Evolutionary conservation across 2,888 invertebrate species (phyloP), one percentile per base, ranked within the genome.

Genomic region (Melinopterus prodromus): DNA sequence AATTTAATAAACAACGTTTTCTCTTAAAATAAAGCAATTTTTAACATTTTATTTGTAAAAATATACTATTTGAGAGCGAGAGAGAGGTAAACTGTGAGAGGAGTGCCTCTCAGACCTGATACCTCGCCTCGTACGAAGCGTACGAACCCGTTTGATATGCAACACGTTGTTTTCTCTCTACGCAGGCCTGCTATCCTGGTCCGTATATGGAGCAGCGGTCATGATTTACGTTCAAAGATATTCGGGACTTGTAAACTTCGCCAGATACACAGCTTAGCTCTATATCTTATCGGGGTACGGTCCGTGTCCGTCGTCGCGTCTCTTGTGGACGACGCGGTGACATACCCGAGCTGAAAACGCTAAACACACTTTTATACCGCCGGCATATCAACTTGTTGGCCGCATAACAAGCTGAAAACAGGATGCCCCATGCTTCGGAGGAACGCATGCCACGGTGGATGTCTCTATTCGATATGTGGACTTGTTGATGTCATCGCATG

Each of bases 161-260:
- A 86, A 85, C 53, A 53, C 53, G 85, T 82, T 84, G 84, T 83
- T 84, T 26, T 26, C 81, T 83, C 5, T 53, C 53, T 53, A 53
- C 83, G 83, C 80, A 83, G 84, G 84, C 84, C 84, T 85, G 85
- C 84, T 85, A 84, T 84, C 80, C 80, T 76, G 84, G 82, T 80
- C 88, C 88, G 85, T 88, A 88, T 88, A 88, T 86, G 88, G 88
- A 85, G 84, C 86, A 85, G 83, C 83, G 37, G 74, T 85, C 86
- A 88, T 88, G 88, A 89, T 89, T 89, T 88, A 89, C 87, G 86
- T 85, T 80, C 84, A 84, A 84, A 87, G 89, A 89, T 89, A 89
- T 88, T 88, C 87, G 88, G 86, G 86, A 85, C 87, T 87, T 88
- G 88, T 88, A 87, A 86, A 86, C 84, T 12, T 53, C 84, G 85